A percentile compares a stretch with the other conserved stretches of the same genome.
Conservation (phyloP, 2,888 invertebrate species). For the Conus canariensis region DNA sequence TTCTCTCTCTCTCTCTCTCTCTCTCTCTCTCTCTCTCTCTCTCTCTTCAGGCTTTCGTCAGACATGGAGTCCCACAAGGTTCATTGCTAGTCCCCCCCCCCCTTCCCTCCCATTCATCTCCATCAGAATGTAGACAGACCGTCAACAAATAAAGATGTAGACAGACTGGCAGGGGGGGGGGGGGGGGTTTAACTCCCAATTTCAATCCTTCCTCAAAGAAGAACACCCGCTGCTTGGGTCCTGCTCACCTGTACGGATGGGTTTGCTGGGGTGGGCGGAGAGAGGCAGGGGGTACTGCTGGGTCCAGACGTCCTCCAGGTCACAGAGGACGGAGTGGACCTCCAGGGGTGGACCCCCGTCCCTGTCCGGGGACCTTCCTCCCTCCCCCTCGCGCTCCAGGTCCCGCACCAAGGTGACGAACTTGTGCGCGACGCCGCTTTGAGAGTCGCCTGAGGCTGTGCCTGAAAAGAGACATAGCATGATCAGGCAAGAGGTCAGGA, state of each 20-base stretch:
- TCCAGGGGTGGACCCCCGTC: conserved; percentile 49
- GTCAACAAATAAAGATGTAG: too few relatives aligned
- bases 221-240: background rate
- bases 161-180: too few relatives aligned
- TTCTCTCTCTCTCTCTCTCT: too few relatives aligned
- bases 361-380: conserved; percentile 16
- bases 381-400: conserved; percentile 48
- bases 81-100: too few relatives aligned
- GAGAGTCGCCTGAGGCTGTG: conserved; percentile 55
- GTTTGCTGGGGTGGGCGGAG: conserved; percentile 62
- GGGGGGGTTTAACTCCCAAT: background rate
- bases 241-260: conserved; percentile 61
- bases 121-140: too few relatives aligned
- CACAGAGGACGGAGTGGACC: conserved; percentile 64
- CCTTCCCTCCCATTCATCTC: too few relatives aligned
- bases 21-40: too few relatives aligned
- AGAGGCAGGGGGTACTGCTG: conserved; percentile 68
- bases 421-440: conserved; percentile 54
- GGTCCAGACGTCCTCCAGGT: conserved; percentile 72
- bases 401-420: conserved; percentile 60
- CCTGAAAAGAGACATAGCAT: background rate
- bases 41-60: too few relatives aligned
- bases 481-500: background rate
- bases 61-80: too few relatives aligned
- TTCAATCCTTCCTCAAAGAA: background rate